Base-by-base conservation (phyloP, 2,888 invertebrate species). In the Smittia sp. region DNA sequence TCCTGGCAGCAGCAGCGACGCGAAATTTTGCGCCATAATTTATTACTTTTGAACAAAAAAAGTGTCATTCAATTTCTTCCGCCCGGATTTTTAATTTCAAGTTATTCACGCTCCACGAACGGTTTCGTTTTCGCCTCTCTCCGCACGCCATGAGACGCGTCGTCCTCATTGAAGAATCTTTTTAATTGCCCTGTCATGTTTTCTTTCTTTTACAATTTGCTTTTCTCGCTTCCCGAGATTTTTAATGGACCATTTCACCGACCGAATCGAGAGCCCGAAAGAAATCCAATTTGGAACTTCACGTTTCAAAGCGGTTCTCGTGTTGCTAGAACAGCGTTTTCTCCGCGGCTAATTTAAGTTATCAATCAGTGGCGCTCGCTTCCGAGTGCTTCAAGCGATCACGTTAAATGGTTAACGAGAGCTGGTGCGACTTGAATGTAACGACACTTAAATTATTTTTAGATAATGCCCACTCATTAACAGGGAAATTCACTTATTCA, bases 141-240 rank as follows among this genome's bases (percentile, higher is more conserved):
- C 11, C 46, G 46, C 46, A 46, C 13, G 15, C 15, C n/a, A 46
- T 15, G 46, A 46, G 15, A 46, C 32, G 46, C 46, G 46, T n/a
- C n/a, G n/a, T 58, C 58, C 58, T 22, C 58, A n/a, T 58, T 18
- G 18, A 58, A 58, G 46, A 13, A 9, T 58, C 20, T 22, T 58
- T 58, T 58, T 58, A 58, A 58, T 58, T 58, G 58, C 58, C 22
- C n/a, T 58, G 58, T 58, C 58, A 58, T 58, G 58, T 58, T 58
- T 18, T 58, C 58, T 58, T 58, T 58, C 58, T 20, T 58, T 58
- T 58, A 58, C 22, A 58, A 9, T 22, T 58, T 46, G 32, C 32
- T 32, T 32, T 32, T 32, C 32, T 9, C 32, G 32, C 46, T 46
- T n/a, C 11, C 46, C 46, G 15, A 58, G 58, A 58, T 58, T 46